A percentile compares a stretch with the other conserved stretches of the same genome.
Conservation (phyloP, 1,140 invertebrate genomes). For the Trinorchestia longiramus region DNA sequence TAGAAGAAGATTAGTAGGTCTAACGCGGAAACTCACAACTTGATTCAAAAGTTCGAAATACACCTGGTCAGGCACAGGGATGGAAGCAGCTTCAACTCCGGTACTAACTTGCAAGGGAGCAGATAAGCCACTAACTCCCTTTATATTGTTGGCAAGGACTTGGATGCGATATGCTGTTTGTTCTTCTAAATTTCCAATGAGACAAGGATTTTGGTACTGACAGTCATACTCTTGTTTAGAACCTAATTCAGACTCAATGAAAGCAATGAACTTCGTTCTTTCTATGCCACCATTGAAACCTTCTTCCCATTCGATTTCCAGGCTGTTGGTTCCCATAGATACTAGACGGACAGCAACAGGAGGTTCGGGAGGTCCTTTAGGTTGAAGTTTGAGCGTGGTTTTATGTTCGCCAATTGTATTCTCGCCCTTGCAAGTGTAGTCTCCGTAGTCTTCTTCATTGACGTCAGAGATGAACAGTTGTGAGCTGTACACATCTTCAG, state of each 20-base stretch:
- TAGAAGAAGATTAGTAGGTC: conserved; percentile 75
- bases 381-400: conserved; percentile 83
- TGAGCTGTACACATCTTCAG: conserved; percentile 88
- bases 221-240: conserved; percentile 87
- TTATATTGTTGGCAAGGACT: conserved; percentile 87
- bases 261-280: conserved; percentile 86
- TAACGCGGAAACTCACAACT: conserved; percentile 81
- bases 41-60: conserved; percentile 83
- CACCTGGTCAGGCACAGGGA: conserved; percentile 83
- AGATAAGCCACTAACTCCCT: conserved; percentile 86
- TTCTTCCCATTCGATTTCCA: conserved; percentile 84
- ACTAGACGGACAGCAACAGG: conserved; percentile 75
- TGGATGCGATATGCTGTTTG: conserved; percentile 73
- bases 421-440: conserved; percentile 87
- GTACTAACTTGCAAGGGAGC: conserved; percentile 83
- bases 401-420: conserved; percentile 81
- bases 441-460: conserved; percentile 83
- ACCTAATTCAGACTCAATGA: conserved; percentile 72
- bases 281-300: conserved; percentile 90
- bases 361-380: conserved; percentile 86
- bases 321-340: conserved; percentile 75
- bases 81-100: conserved; percentile 80
- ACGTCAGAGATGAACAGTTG: conserved; percentile 83
- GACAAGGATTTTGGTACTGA: conserved; percentile 86
- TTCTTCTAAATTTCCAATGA: conserved; percentile 84